Evolutionary conservation across 2,113 vertebrate species (phyloP).

Genomic region (Hemichromis elongatus): DNA sequence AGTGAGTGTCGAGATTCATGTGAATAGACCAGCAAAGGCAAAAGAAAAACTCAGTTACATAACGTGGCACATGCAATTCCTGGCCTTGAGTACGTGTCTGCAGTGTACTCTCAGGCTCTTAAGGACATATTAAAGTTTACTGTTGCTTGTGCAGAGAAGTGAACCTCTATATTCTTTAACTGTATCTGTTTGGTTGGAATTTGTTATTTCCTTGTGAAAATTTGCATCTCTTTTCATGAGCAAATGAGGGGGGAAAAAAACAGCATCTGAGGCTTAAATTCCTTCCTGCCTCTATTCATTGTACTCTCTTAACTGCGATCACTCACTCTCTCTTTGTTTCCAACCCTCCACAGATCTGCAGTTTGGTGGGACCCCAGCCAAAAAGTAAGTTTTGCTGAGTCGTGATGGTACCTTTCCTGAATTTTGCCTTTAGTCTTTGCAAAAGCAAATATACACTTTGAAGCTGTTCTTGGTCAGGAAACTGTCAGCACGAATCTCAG

Average conservation of each 20-base stretch:
- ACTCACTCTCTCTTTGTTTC: background rate
- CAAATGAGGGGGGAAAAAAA: background rate
- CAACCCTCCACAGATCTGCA: conserved; percentile 79
- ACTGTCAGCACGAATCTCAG: background rate
- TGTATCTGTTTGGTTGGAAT: background rate
- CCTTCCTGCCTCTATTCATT: background rate
- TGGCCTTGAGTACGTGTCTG: background rate
- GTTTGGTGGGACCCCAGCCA: conserved; percentile 81
- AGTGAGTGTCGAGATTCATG: conserved; percentile 73
- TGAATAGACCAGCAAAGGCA: background rate
- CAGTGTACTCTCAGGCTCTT: background rate
- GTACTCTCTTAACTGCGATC: background rate
- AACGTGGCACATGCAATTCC: background rate
- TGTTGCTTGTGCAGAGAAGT: background rate
- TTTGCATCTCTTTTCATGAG: background rate
- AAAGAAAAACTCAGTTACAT: background rate
- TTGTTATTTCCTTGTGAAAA: background rate
- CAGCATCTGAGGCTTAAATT: background rate
- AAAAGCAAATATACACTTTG: background rate
- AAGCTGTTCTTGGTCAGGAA: background rate
- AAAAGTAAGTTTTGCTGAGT: conserved; percentile 79
- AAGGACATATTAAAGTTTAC: background rate
- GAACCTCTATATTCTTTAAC: background rate
- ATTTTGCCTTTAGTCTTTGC: background rate
- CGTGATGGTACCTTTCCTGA: background rate